phyloP scores from a whole-genome alignment of 2,113 vertebrate genomes.

The Pseudorectes ferrugineus region DNA sequence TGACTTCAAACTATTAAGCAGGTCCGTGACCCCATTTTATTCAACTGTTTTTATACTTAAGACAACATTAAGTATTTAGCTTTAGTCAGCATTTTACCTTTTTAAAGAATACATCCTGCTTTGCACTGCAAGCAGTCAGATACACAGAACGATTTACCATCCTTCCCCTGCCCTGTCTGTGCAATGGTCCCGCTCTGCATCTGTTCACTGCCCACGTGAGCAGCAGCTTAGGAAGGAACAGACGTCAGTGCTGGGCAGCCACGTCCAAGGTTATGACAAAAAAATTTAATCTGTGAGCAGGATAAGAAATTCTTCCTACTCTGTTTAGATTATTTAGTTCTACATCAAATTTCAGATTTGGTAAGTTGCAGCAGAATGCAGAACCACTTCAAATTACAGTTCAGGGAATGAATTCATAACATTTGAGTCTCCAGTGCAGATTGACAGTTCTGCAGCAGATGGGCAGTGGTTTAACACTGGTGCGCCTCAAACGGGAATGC shows the following conservation, averaged over 20 bases:
- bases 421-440: not conserved
- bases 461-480: not conserved
- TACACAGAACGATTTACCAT: not conserved
- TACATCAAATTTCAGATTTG: not conserved
- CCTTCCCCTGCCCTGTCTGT: not conserved
- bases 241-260: not conserved
- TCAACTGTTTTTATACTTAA: not conserved
- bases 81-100: not conserved
- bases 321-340: not conserved
- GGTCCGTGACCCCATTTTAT: not conserved
- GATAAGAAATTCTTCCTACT: not conserved
- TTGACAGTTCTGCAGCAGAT: not conserved
- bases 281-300: not conserved
- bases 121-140: not conserved
- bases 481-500: not conserved
- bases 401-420: not conserved
- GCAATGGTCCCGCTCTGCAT: rapidly evolving
- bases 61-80: not conserved
- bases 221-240: not conserved
- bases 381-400: not conserved
- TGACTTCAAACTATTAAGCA: not conserved
- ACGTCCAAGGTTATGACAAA: not conserved
- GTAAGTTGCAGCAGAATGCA: not conserved
- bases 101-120: not conserved
- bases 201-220: not conserved